Evolutionary conservation across 2,113 vertebrate genomes (phyloP), one percentile per base, ranked within the genome.

Genomic region (Typhlomys cinereus): DNA sequence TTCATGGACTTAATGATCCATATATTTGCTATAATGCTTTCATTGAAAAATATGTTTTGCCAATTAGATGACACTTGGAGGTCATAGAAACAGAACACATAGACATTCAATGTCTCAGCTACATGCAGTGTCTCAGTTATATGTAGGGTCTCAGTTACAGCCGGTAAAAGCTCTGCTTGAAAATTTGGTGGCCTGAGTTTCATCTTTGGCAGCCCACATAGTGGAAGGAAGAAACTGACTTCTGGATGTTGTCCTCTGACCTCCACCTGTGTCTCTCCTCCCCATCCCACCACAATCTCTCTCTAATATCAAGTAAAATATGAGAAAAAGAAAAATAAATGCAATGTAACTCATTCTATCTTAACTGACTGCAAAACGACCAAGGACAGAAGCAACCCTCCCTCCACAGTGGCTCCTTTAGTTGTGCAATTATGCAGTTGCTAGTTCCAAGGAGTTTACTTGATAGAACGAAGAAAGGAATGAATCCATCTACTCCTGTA

Each of bases 11-110:
- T 71, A 84, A 46, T 27, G 11, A 83, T 84, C n/a, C 31, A 67
- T 46, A 21, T 70, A 90, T 92, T 83, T 92, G 44, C 62, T 79
- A 48, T 46, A 82, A 74, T 91, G 74, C 46, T 48, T 69, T 39
- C 31, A 59, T 48, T n/a, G 86, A 52, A 39, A 88, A 92, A 54
- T 17, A 15, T 52, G 23, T 17, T n/a, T 11, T 48, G 23, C 15
- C 13, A 29, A 46, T 59, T 34, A 79, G 46, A 84, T 71, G 61
- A 89, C 25, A 70, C 31, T 66, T 41, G 61, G 18, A 81, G 59
- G 18, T 3, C 57, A 81, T 21, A 29, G 31, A 46, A 81, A 64
- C 61, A 81, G 41, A 25, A 81, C 46, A 41, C 6, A 1, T n/a
- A n/a, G n/a, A n/a, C n/a, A n/a, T n/a, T n/a, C n/a, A n/a, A n/a